phyloP scores from a whole-genome alignment of 2,797 vertebrate genomes.

The Bufotes viridis region DNA sequence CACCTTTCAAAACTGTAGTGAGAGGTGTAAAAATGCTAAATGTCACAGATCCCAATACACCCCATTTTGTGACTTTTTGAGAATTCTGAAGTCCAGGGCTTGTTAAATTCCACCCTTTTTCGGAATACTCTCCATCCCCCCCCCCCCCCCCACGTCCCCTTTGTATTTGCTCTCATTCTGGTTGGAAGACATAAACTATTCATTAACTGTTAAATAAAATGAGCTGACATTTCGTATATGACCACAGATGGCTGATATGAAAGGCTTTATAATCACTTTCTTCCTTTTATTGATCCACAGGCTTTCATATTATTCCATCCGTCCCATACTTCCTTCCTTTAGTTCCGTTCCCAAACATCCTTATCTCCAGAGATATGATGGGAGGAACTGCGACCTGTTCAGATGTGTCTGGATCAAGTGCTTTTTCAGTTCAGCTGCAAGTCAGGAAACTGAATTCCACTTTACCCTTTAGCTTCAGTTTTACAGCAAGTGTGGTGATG shows the following conservation, averaged over 20 bases:
- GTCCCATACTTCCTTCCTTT: conserved; percentile 37
- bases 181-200: neutral
- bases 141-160: no score
- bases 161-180: neutral
- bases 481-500: neutral
- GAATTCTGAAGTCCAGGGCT: no score
- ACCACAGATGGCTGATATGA: neutral
- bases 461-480: neutral
- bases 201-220: neutral
- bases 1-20: no score
- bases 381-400: neutral
- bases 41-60: no score
- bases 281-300: conserved; percentile 29
- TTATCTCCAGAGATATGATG: conserved; percentile 27
- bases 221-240: neutral
- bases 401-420: conserved; percentile 12
- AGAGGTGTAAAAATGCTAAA: no score
- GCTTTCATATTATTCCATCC: conserved; percentile 6
- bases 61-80: no score
- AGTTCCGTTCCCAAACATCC: conserved; percentile 36
- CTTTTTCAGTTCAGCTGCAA: neutral
- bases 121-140: no score
- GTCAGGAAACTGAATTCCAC: neutral
- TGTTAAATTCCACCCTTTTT: no score
- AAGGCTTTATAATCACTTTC: neutral